Evolutionary conservation across 2,113 vertebrate genomes (phyloP).

Genomic region (Tamias sibiricus): DNA sequence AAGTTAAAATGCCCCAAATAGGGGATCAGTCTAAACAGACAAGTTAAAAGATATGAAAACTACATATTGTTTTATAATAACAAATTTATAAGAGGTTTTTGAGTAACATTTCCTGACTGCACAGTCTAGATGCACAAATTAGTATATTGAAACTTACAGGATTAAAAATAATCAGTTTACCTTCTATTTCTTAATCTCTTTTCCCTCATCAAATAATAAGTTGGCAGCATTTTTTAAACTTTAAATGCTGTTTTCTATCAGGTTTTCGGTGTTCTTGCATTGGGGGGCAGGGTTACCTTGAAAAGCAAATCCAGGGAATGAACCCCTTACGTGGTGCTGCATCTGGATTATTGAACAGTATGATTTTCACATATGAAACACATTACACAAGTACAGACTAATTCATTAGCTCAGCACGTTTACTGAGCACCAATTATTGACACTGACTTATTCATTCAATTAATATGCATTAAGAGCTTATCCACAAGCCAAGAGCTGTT

Average conservation of each 20-base stretch:
- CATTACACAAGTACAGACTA: not conserved
- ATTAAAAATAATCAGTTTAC: not conserved
- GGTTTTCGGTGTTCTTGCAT: not conserved
- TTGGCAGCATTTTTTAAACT: not conserved
- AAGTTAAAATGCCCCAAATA: constrained; percentile 18
- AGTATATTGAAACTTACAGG: not conserved
- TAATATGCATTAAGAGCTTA: not conserved
- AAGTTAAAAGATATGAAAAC: constrained; percentile 40
- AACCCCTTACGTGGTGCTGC: not conserved
- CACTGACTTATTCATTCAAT: not conserved
- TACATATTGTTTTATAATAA: not conserved
- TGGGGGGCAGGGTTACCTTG: too few relatives aligned
- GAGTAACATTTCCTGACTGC: not conserved
- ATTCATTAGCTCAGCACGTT: not conserved
- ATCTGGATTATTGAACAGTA: not conserved
- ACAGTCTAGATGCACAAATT: not conserved
- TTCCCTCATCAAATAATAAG: not conserved
- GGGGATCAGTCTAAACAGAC: not conserved
- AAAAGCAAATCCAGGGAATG: not conserved
- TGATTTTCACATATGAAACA: constrained; percentile 1
- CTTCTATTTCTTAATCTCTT: not conserved
- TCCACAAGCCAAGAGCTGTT: not conserved
- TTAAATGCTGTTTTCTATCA: not conserved
- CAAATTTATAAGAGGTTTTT: not conserved
- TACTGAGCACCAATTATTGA: not conserved